Evolutionary conservation across 2,888 invertebrate species (phyloP).

Genomic region (Terebella lapidaria): DNA sequence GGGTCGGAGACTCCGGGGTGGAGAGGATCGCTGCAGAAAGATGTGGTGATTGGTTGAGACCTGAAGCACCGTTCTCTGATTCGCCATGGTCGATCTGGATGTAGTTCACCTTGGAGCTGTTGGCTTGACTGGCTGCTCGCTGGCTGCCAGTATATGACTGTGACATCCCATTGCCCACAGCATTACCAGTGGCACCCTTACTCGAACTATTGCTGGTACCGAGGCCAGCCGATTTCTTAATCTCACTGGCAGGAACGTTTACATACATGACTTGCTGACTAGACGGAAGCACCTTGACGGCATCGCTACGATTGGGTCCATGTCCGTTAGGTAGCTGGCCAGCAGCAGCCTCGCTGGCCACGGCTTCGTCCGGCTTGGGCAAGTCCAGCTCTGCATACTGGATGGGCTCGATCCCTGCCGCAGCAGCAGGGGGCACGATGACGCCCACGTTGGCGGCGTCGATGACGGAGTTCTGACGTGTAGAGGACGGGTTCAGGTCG

Average conservation of each 20-base stretch:
- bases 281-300: neutral
- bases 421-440: neutral
- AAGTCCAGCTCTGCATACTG: slow-evolving; percentile 22
- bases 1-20: neutral
- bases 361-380: neutral
- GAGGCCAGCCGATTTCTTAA: neutral
- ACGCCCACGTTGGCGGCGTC: neutral
- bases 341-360: neutral
- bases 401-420: slow-evolving; percentile 1
- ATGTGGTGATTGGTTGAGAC: neutral
- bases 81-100: slow-evolving; percentile 18
- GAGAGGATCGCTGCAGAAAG: neutral
- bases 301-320: neutral
- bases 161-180: neutral
- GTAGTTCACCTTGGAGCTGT: slow-evolving; percentile 16
- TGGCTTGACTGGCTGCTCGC: neutral
- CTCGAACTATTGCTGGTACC: too few relatives aligned
- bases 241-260: slow-evolving; percentile 10
- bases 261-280: slow-evolving; percentile 16
- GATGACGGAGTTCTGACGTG: neutral
- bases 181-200: neutral
- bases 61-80: slow-evolving; percentile 4
- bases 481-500: neutral
- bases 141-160: too few relatives aligned
- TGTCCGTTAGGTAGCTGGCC: neutral